phyloP scores from a whole-genome alignment of 2,113 vertebrate species.

The Calyptommatus sinebrachiatus region DNA sequence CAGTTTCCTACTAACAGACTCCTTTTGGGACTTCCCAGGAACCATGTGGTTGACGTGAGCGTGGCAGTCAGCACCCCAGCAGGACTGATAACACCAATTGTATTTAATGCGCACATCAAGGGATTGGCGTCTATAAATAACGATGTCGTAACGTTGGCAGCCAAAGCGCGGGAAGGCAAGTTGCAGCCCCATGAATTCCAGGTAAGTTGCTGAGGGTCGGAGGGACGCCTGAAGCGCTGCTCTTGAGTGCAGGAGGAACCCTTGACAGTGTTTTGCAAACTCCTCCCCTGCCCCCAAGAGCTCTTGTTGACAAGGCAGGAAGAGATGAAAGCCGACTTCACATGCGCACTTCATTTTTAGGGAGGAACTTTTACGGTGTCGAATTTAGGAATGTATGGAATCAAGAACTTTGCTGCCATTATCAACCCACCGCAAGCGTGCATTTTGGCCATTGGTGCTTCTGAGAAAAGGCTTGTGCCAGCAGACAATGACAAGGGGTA shows the following conservation, averaged over 20 bases:
- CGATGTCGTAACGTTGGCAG: conserved; percentile 83
- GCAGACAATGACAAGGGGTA: conserved; percentile 95
- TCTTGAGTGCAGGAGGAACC: not conserved
- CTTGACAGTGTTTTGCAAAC: not conserved
- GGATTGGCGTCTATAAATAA: conserved; percentile 86
- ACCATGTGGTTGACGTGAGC: conserved; percentile 92
- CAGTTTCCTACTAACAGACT: not conserved
- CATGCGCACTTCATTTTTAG: conserved; percentile 62
- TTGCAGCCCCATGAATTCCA: conserved; percentile 96
- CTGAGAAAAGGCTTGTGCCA: conserved; percentile 87
- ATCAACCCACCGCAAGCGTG: conserved; percentile 98
- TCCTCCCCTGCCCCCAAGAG: too few species aligned
- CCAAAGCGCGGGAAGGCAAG: conserved; percentile 90
- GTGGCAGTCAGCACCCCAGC: conserved; percentile 91
- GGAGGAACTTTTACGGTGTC: conserved; percentile 98
- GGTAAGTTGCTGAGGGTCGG: conserved; percentile 59
- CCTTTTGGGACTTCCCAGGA: conserved; percentile 73
- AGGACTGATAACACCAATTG: conserved; percentile 97
- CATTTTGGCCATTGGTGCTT: conserved; percentile 92
- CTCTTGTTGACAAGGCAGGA: not conserved
- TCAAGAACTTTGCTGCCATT: conserved; percentile 98
- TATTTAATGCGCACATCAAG: conserved; percentile 94
- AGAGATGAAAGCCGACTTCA: not conserved
- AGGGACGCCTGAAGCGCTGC: not conserved
- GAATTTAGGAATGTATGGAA: conserved; percentile 97